A percentile compares a stretch with the other conserved stretches of the same genome.
phyloP scores from a whole-genome alignment of 2,888 invertebrate species.

The Ecdyonurus torrentis region DNA sequence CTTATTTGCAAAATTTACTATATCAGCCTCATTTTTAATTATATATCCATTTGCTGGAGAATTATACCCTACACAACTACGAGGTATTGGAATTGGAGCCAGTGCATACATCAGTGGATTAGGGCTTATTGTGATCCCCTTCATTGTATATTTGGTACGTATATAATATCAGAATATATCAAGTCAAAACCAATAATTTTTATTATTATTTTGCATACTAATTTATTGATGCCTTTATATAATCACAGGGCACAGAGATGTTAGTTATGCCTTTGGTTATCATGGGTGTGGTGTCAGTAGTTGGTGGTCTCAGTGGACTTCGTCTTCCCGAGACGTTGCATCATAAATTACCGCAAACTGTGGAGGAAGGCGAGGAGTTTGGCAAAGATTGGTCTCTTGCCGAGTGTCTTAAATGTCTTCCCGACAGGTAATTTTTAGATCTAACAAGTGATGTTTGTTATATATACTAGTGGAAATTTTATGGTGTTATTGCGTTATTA shows the following conservation, averaged over 20 bases:
- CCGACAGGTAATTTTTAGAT: slow-evolving; percentile 36
- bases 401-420: slow-evolving; percentile 57
- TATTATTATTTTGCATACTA: too few relatives aligned
- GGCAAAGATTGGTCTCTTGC: slow-evolving; percentile 64
- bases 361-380: slow-evolving; percentile 76
- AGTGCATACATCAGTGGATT: slow-evolving; percentile 82
- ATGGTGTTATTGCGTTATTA: too few relatives aligned
- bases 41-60: slow-evolving; percentile 89
- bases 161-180: neutral
- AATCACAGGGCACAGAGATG: slow-evolving; percentile 60
- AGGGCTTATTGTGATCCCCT: slow-evolving; percentile 77
- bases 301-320: slow-evolving; percentile 64
- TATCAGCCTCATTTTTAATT: slow-evolving; percentile 79
- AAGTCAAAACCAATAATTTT: too few relatives aligned
- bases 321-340: slow-evolving; percentile 74
- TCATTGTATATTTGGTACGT: slow-evolving; percentile 75
- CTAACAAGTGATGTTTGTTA: too few relatives aligned
- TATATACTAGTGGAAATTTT: too few relatives aligned
- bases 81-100: slow-evolving; percentile 79
- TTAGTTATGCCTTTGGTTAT: slow-evolving; percentile 67
- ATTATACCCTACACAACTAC: slow-evolving; percentile 74
- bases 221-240: slow-evolving; percentile 2
- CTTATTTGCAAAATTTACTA: slow-evolving; percentile 69
- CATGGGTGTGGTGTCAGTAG: slow-evolving; percentile 63
- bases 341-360: slow-evolving; percentile 64